A percentile compares a stretch with the other conserved stretches of the same genome.
Evolutionary conservation across 2,113 vertebrate species (phyloP).

Genomic region (Probosciger aterrimus): DNA sequence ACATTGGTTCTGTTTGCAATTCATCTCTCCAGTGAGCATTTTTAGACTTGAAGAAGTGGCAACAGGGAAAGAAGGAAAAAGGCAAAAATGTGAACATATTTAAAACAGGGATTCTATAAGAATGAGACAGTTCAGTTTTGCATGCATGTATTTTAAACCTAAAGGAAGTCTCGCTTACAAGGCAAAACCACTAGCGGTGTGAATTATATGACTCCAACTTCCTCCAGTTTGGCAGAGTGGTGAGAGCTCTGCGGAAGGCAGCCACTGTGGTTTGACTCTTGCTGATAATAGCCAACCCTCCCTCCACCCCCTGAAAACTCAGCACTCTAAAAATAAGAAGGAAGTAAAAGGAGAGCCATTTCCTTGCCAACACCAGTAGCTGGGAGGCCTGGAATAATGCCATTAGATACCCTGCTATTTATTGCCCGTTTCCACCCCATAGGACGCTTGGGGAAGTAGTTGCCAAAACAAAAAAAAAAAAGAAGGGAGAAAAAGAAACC

Average conservation of each 20-base stretch:
- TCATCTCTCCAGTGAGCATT: conserved; percentile 1
- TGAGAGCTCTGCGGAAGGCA: conserved; percentile 66
- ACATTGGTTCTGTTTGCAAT: conserved; percentile 28
- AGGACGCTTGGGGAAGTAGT: conserved; percentile 73
- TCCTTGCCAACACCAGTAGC: conserved; percentile 75
- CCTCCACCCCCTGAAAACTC: conserved; percentile 71
- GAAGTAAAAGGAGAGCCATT: conserved; percentile 69
- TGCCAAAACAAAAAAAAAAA: conserved; percentile 47
- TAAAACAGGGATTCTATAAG: background rate
- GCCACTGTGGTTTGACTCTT: conserved; percentile 82
- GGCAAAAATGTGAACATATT: background rate
- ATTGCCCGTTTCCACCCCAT: conserved; percentile 77
- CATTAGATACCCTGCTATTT: conserved; percentile 81
- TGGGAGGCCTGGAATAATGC: conserved; percentile 72
- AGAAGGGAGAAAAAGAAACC: conserved; percentile 52
- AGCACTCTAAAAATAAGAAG: conserved; percentile 76
- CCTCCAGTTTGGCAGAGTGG: conserved; percentile 61
- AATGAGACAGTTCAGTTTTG: background rate
- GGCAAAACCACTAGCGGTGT: conserved; percentile 65
- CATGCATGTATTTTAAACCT: background rate
- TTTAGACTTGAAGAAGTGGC: conserved; percentile 12
- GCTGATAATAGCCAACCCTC: conserved; percentile 83
- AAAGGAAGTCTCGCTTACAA: conserved; percentile 69
- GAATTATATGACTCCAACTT: conserved; percentile 64
- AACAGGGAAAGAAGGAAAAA: background rate